phyloP scores from a whole-genome alignment of 2,888 invertebrate genomes.

The Acanthosoma haemorrhoidale region DNA sequence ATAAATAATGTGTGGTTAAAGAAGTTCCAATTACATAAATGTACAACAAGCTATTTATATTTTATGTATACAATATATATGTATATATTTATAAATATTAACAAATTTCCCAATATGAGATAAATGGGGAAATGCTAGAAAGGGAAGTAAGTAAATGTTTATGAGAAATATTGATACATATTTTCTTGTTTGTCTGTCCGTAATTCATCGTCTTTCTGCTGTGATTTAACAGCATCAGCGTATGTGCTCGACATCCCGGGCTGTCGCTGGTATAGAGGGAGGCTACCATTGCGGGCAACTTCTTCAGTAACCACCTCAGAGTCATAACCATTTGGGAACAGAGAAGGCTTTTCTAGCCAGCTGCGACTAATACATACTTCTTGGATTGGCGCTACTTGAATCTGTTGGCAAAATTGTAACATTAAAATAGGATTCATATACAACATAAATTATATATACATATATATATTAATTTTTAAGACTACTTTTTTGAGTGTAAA shows the following conservation, averaged over 20 bases:
- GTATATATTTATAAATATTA: conserved; percentile 17
- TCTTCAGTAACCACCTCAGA: not conserved
- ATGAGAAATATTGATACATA: conserved; percentile 34
- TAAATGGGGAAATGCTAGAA: not conserved
- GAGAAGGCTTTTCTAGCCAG: conserved; percentile 15
- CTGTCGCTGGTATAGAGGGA: conserved; percentile 41
- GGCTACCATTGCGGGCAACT: conserved; percentile 39
- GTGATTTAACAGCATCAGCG: conserved; percentile 33
- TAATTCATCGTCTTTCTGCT: conserved; percentile 17
- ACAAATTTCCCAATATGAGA: conserved; percentile 21
- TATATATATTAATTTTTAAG: no score
- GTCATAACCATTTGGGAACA: conserved; percentile 11
- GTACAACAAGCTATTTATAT: conserved; percentile 22
- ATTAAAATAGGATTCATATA: no score
- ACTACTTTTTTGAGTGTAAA: no score
- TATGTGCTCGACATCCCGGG: conserved; percentile 39
- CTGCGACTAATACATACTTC: conserved; percentile 15
- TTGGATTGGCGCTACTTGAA: conserved; percentile 11
- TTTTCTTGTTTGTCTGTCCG: conserved; percentile 19
- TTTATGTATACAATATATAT: conserved; percentile 5
- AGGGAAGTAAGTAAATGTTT: not conserved
- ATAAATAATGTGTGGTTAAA: conserved; percentile 3
- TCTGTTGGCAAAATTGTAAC: not conserved
- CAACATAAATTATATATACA: no score
- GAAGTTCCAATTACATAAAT: not conserved